Evolutionary conservation across 2,888 invertebrate genomes (phyloP).

Genomic region (Acleris emargana): DNA sequence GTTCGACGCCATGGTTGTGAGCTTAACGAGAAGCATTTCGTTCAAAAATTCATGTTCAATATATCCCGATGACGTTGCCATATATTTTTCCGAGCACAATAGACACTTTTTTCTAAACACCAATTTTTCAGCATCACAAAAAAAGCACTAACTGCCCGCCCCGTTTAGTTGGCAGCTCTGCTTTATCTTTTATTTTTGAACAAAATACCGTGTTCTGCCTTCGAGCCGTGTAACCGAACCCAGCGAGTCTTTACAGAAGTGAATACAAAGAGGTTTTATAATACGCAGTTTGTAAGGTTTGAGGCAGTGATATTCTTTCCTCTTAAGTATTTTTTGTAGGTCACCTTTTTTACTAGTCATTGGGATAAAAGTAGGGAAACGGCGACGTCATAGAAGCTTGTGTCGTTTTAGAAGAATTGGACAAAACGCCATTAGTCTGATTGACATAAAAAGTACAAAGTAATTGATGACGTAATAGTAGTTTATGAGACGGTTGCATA

Average conservation of each 20-base stretch:
- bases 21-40: no score
- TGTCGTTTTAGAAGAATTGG: no score
- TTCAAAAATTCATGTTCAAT: neutral
- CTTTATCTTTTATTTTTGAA: conserved; percentile 27
- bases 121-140: conserved; percentile 17
- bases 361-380: no score
- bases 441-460: no score
- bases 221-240: conserved; percentile 16
- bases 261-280: conserved; percentile 14
- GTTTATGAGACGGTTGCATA: no score
- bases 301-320: no score
- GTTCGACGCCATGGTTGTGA: no score
- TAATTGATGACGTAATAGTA: no score
- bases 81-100: conserved; percentile 8
- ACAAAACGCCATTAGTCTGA: no score
- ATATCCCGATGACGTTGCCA: neutral
- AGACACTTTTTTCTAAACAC: conserved; percentile 22
- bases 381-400: no score
- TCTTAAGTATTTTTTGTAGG: neutral
- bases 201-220: conserved; percentile 13
- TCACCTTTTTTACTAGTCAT: neutral
- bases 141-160: conserved; percentile 11
- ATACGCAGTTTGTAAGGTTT: no score
- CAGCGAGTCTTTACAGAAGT: conserved; percentile 7
- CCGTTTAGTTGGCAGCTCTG: conserved; percentile 31